Conservation (phyloP, 2,113 vertebrate species). For the Nothoprocta perdicaria region DNA sequence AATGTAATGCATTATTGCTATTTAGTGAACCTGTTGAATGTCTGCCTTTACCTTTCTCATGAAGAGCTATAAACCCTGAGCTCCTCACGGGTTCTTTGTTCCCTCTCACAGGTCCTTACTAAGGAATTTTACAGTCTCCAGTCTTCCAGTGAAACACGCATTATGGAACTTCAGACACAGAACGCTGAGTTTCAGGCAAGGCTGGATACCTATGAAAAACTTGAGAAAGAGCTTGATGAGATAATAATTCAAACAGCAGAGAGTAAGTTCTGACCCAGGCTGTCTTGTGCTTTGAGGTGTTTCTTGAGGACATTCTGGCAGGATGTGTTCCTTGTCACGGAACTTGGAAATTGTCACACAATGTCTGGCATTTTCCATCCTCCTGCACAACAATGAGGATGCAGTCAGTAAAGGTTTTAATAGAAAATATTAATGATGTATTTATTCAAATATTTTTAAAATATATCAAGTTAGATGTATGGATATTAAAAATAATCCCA, state of each 20-base stretch:
- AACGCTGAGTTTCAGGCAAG: slow-evolving; percentile 88
- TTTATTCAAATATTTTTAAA: slow-evolving; percentile 34
- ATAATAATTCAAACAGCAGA: slow-evolving; percentile 96
- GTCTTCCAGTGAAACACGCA: slow-evolving; percentile 89
- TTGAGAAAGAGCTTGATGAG: slow-evolving; percentile 94
- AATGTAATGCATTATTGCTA: background rate
- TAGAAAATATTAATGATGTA: background rate
- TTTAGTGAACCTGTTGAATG: background rate
- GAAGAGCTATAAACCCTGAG: background rate
- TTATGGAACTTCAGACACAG: slow-evolving; percentile 88
- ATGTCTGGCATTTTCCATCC: background rate
- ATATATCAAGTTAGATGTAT: background rate
- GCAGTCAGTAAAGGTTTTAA: background rate
- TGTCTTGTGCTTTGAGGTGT: background rate
- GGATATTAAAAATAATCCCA: background rate
- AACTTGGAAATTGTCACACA: background rate
- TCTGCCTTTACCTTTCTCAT: background rate
- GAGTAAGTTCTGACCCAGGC: slow-evolving; percentile 80
- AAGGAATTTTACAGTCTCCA: slow-evolving; percentile 97
- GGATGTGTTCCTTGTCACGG: slow-evolving; percentile 11
- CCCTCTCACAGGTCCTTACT: slow-evolving; percentile 86
- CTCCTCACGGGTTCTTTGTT: slow-evolving; percentile 17
- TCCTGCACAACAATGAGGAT: background rate
- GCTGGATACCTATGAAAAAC: slow-evolving; percentile 90
- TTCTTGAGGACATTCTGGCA: background rate